These are phyloP conservation scores for Melikaiella ostensackeni DNA, from an alignment of 2,888 invertebrate genomes.

Conservation along the genomic window DNA sequence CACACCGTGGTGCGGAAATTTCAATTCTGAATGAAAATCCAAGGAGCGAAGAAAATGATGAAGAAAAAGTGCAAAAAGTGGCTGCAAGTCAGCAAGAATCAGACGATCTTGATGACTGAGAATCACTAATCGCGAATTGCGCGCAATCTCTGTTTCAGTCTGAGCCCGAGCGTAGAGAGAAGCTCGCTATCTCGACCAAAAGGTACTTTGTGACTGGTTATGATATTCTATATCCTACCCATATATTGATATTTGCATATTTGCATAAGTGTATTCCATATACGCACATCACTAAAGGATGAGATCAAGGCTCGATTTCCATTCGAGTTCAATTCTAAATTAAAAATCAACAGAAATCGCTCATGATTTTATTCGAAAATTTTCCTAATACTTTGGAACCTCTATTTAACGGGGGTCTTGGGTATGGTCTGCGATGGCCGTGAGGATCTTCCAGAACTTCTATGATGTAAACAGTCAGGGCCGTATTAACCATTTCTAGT, in stretches of 20 bases:
- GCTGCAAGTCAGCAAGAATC: slow-evolving; percentile 39
- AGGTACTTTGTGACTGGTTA: slow-evolving; percentile 77
- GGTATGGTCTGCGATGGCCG: too few relatives aligned
- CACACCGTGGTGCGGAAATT: background rate
- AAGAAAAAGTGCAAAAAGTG: slow-evolving; percentile 30
- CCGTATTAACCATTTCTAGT: too few relatives aligned
- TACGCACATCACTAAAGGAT: slow-evolving; percentile 57
- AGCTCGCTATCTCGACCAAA: slow-evolving; percentile 76
- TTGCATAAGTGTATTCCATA: slow-evolving; percentile 57
- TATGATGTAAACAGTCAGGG: too few relatives aligned
- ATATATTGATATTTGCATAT: slow-evolving; percentile 61
- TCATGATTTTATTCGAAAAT: background rate
- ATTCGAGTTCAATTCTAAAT: background rate
- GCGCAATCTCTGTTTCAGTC: slow-evolving; percentile 77
- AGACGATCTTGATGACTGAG: slow-evolving; percentile 30
- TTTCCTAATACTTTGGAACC: too few relatives aligned
- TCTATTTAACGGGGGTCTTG: too few relatives aligned
- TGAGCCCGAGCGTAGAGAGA: slow-evolving; percentile 77
- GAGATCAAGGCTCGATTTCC: slow-evolving; percentile 52
- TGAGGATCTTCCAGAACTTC: too few relatives aligned
- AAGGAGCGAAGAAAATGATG: slow-evolving; percentile 39
- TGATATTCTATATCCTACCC: slow-evolving; percentile 69
- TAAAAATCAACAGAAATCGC: slow-evolving; percentile 5
- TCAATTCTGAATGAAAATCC: background rate
- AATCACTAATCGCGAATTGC: slow-evolving; percentile 72